Conservation (phyloP, 2,113 vertebrate species). For the Miniopterus natalensis region DNA sequence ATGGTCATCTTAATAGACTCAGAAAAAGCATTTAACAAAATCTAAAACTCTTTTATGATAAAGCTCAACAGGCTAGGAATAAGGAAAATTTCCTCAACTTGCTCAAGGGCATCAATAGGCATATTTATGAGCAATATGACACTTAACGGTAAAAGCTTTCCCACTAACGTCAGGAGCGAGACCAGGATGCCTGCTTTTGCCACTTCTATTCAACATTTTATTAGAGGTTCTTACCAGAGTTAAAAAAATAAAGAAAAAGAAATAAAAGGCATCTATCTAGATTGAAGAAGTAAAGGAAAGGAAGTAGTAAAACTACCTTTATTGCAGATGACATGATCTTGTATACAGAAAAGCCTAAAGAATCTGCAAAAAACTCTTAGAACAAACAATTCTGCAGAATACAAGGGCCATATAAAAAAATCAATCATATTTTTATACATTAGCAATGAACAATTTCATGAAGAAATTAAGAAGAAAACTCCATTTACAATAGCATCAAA, state of each 20-base stretch:
- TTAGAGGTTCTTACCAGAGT: not conserved
- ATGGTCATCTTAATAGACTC: not conserved
- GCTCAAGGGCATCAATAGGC: not conserved
- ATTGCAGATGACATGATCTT: not conserved
- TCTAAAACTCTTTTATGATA: not conserved
- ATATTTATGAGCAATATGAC: not conserved
- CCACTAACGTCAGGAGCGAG: not conserved
- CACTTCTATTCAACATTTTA: not conserved
- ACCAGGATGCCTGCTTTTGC: not conserved
- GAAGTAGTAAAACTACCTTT: not conserved
- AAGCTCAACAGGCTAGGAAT: not conserved
- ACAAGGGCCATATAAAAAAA: not conserved
- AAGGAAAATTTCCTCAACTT: not conserved
- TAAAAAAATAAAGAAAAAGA: not conserved
- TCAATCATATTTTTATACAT: not conserved
- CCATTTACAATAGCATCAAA: not conserved
- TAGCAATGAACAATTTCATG: not conserved
- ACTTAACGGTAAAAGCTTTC: not conserved
- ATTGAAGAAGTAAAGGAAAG: not conserved
- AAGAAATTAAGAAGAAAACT: slow-evolving; percentile 33
- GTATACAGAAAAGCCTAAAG: not conserved
- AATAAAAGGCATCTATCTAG: not conserved
- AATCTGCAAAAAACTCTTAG: not conserved
- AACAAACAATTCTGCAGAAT: not conserved
- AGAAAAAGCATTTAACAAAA: not conserved